Conservation (phyloP, 1,140 invertebrate genomes). For the Micrasema longulum region DNA sequence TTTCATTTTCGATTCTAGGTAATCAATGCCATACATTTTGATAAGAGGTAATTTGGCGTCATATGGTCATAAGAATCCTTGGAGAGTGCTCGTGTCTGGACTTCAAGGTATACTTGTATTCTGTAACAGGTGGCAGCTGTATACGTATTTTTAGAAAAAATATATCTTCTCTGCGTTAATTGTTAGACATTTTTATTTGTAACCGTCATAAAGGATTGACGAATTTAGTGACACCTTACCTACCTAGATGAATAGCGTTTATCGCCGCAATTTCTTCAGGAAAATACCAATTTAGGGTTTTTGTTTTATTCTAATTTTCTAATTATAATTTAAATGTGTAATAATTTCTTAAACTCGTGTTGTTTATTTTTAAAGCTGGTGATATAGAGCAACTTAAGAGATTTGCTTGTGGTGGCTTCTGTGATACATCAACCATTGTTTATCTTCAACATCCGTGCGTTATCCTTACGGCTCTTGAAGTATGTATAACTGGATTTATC, state of each 20-base stretch:
- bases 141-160: neutral
- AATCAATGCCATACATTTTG: slow-evolving; percentile 85
- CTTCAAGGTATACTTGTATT: slow-evolving; percentile 73
- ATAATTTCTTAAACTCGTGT: neutral
- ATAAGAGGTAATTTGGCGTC: slow-evolving; percentile 87
- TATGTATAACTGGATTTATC: slow-evolving; percentile 50
- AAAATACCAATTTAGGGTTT: too few species aligned
- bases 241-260: too few species aligned
- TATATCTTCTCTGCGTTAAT: too few species aligned
- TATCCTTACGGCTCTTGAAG: slow-evolving; percentile 85
- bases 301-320: neutral
- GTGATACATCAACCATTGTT: slow-evolving; percentile 83
- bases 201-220: too few species aligned
- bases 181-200: too few species aligned
- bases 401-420: slow-evolving; percentile 84
- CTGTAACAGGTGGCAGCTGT: neutral
- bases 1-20: slow-evolving; percentile 42
- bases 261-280: too few species aligned
- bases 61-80: slow-evolving; percentile 85
- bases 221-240: too few species aligned
- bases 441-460: slow-evolving; percentile 89
- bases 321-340: neutral
- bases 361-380: slow-evolving; percentile 69
- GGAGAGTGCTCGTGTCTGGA: slow-evolving; percentile 86
- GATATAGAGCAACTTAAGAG: slow-evolving; percentile 84